These are phyloP conservation scores for Amblyopsis rosae DNA, from an alignment of 2,113 vertebrate species.

Conservation along the genomic window DNA sequence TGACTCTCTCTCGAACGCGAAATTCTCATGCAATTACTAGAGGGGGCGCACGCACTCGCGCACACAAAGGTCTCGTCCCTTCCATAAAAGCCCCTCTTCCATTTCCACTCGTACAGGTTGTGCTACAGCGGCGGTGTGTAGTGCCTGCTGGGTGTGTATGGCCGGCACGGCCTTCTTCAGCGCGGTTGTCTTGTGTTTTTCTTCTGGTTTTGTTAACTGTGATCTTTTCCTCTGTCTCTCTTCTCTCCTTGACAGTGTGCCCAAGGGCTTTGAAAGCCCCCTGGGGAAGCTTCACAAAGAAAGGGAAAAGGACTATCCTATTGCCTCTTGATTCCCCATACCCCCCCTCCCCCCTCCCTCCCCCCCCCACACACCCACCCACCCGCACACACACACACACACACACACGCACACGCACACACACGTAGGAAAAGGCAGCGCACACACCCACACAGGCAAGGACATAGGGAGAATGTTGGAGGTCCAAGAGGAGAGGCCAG, in stretches of 20 bases:
- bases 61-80: not conserved
- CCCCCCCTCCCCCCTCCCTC: slow-evolving; percentile 17
- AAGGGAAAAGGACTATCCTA: slow-evolving; percentile 59
- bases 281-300: slow-evolving; percentile 70
- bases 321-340: slow-evolving; percentile 57
- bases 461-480: slow-evolving; percentile 75
- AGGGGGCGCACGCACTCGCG: slow-evolving; percentile 15
- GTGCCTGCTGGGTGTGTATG: not conserved
- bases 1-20: slow-evolving; percentile 55
- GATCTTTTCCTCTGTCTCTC: slow-evolving; percentile 30
- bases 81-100: not conserved
- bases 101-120: slow-evolving; percentile 4
- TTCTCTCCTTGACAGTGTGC: slow-evolving; percentile 64
- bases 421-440: slow-evolving; percentile 10
- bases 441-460: slow-evolving; percentile 54
- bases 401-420: slow-evolving; percentile 15
- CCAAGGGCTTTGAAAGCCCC: slow-evolving; percentile 76
- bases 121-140: not conserved
- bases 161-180: not conserved
- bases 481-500: slow-evolving; percentile 78
- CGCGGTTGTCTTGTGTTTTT: slow-evolving; percentile 21
- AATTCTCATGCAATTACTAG: slow-evolving; percentile 58
- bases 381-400: slow-evolving; percentile 4
- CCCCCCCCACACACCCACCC: not conserved
- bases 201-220: slow-evolving; percentile 40